Evolutionary conservation across 2,113 vertebrate species (phyloP), one percentile per base, ranked within the genome.

Genomic region (Centropus unirufus): DNA sequence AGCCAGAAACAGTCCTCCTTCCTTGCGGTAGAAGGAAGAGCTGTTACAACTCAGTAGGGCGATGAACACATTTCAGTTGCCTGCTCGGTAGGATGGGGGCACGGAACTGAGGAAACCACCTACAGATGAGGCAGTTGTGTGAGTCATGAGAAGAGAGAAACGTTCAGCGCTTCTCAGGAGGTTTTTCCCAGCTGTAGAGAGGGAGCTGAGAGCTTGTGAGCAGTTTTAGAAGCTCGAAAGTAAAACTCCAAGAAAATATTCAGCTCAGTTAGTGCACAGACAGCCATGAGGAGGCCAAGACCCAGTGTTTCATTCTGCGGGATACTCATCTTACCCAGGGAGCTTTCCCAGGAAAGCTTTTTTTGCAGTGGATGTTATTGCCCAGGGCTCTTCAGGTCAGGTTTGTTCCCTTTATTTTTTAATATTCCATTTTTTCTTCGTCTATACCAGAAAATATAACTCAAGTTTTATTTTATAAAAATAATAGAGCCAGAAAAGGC

Each of bases 61-160:
- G 77, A 3, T 23, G 79, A 88, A 80, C 55, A 47, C 39, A 32
- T 90, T 93, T 85, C 82, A 86, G 68, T 77, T 76, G 55, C 68
- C 76, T 95, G 90, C 82, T 95, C 34, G 0, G 76, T 46, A 44
- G 92, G 85, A 63, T 72, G 18, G 61, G 93, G 87, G 87, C 82
- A 94, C 87, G 75, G 93, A 91, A 94, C 91, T 94, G 92, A 95
- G 90, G 87, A 93, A 95, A 94, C 88, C 94, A 93, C 85, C 90
- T 92, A 89, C 92, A 86, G 79, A 85, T 78, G 94, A 95, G 75
- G 83, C 76, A 70, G 92, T 81, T 90, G 47, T 86, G 83, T 49
- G 92, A 96, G 88, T 83, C 68, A 40, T 12, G 46, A 82, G 90
- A 86, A 77, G 86, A 87, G 78, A 95, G 64, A 73, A 86, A 15